Conservation (phyloP, 30 jellyfish, hydroid and myxozoan species). For the Phacellophora camtschatica region DNA sequence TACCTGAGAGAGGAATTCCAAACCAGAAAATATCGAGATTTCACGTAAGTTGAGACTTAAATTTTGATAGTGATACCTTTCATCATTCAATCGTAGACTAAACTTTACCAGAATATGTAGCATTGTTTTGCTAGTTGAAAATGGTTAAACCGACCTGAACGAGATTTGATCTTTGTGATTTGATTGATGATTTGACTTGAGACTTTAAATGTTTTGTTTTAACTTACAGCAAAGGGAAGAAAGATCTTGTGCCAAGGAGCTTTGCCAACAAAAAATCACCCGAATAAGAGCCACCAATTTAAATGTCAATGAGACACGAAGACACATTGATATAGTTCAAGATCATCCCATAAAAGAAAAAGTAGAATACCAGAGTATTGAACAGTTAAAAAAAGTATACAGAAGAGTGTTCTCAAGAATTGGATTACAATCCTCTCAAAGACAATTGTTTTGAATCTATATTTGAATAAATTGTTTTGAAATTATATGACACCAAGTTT, state of each 20-base stretch:
- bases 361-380: slow-evolving; percentile 35
- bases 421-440: slow-evolving; percentile 34
- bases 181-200: neutral
- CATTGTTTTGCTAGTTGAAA: neutral
- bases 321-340: slow-evolving; percentile 33
- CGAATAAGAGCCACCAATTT: slow-evolving; percentile 28
- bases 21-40: slow-evolving; percentile 27
- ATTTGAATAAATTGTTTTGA: neutral
- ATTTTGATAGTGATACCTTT: neutral
- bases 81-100: neutral
- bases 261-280: slow-evolving; percentile 37
- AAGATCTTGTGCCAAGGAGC: slow-evolving; percentile 40
- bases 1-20: slow-evolving; percentile 24
- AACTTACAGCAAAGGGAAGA: slow-evolving; percentile 35
- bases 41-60: slow-evolving; percentile 15
- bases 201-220: neutral
- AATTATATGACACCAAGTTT: neutral
- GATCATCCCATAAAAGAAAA: slow-evolving; percentile 27
- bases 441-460: no score
- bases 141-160: no score
- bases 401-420: slow-evolving; percentile 37
- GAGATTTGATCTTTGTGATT: no score
- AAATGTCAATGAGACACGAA: slow-evolving; percentile 34
- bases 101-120: neutral
- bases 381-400: slow-evolving; percentile 7